phyloP scores from a whole-genome alignment of 2,888 invertebrate species.

The Elmis aenea region DNA sequence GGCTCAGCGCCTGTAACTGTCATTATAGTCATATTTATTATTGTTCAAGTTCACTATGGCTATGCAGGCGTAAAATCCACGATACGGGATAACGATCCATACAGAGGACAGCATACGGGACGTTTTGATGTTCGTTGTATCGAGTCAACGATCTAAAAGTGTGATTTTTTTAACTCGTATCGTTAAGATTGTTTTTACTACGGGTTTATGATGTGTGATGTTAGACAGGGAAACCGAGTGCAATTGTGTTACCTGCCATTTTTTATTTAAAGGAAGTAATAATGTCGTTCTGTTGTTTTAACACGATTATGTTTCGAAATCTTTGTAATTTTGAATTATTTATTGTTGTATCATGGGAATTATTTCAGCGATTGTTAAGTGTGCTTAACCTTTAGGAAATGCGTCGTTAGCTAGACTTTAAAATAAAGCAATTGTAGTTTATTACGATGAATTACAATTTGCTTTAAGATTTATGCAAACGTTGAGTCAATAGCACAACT shows the following conservation, averaged over 20 bases:
- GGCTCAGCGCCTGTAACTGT: conserved; percentile 40
- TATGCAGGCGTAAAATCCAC: conserved; percentile 34
- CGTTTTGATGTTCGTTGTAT: conserved; percentile 23
- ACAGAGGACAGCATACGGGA: conserved; percentile 26
- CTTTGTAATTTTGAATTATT: too few relatives aligned
- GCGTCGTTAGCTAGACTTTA: too few relatives aligned
- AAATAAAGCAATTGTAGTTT: too few relatives aligned
- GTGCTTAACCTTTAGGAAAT: too few relatives aligned
- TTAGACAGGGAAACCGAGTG: conserved; percentile 18
- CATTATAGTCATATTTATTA: conserved; percentile 42
- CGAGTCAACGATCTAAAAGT: conserved; percentile 29
- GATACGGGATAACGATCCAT: conserved; percentile 31
- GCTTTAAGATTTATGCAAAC: too few relatives aligned
- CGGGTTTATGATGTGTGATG: conserved; percentile 26
- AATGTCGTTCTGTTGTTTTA: conserved; percentile 25
- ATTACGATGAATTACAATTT: too few relatives aligned
- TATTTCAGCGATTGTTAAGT: too few relatives aligned
- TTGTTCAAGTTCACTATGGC: conserved; percentile 37
- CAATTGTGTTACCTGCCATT: conserved; percentile 12
- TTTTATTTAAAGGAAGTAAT: conserved; percentile 21
- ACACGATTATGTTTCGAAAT: too few relatives aligned
- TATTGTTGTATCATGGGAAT: too few relatives aligned
- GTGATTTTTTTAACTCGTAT: conserved; percentile 26
- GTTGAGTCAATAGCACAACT: too few relatives aligned
- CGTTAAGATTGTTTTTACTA: conserved; percentile 24